Evolutionary conservation across 1,140 invertebrate genomes (phyloP).

Genomic region (Anoplophora glabripennis): DNA sequence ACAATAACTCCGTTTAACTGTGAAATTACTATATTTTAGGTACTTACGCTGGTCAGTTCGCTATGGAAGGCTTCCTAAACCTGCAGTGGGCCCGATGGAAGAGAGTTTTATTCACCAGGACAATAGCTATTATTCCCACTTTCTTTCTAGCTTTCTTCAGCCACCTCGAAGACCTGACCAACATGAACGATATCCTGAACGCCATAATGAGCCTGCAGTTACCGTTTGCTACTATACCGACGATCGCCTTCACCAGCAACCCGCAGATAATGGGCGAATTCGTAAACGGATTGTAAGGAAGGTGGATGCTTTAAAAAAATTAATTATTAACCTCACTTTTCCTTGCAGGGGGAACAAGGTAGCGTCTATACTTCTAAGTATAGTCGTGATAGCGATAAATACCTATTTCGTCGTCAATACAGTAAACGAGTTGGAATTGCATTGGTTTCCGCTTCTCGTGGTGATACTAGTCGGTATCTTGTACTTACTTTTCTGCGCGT

Average conservation of each 20-base stretch:
- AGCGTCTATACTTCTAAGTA: slow-evolving; percentile 63
- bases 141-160: slow-evolving; percentile 76
- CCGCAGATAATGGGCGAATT: slow-evolving; percentile 82
- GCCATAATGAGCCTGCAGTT: slow-evolving; percentile 85
- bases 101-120: slow-evolving; percentile 80
- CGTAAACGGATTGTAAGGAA: slow-evolving; percentile 66
- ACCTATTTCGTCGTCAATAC: slow-evolving; percentile 74
- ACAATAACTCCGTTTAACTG: no score
- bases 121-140: slow-evolving; percentile 87
- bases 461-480: slow-evolving; percentile 60
- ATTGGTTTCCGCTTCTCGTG: slow-evolving; percentile 54
- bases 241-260: slow-evolving; percentile 85
- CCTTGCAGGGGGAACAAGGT: slow-evolving; percentile 64
- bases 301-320: background rate
- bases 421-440: slow-evolving; percentile 51
- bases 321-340: slow-evolving; percentile 2
- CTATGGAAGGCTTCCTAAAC: slow-evolving; percentile 87
- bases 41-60: slow-evolving; percentile 75
- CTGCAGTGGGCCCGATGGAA: slow-evolving; percentile 88
- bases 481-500: slow-evolving; percentile 70
- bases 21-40: slow-evolving; percentile 22
- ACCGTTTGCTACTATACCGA: slow-evolving; percentile 83
- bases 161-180: slow-evolving; percentile 73
- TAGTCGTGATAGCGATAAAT: slow-evolving; percentile 77
- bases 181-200: slow-evolving; percentile 89